These are phyloP conservation scores for Tolypeutes matacus DNA, from an alignment of 2,797 vertebrate species.

Conservation along the genomic window DNA sequence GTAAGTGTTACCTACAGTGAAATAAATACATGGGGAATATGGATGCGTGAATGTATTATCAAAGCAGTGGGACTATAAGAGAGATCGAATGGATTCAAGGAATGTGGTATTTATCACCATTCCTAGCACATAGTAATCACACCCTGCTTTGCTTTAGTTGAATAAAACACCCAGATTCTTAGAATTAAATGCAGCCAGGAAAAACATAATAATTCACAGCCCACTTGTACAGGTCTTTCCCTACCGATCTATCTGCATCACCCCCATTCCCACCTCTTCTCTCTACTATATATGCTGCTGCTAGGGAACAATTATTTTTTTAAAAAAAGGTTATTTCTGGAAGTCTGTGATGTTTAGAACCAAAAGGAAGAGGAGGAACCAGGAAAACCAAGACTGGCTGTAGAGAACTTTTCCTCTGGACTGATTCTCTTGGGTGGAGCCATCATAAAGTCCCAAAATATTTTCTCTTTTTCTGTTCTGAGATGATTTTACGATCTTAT, in stretches of 20 bases:
- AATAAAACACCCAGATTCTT: background rate
- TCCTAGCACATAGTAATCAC: background rate
- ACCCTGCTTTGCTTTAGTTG: background rate
- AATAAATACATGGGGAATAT: background rate
- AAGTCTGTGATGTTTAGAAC: background rate
- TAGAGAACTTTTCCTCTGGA: rapidly evolving
- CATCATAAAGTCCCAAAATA: background rate
- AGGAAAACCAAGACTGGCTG: background rate
- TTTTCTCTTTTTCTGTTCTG: background rate
- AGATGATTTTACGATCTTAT: background rate
- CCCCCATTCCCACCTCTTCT: rapidly evolving
- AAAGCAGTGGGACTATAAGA: too few species aligned
- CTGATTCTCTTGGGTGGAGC: rapidly evolving
- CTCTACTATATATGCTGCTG: background rate
- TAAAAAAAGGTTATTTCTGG: background rate
- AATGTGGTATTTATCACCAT: background rate
- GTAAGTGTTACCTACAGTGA: background rate
- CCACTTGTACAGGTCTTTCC: background rate
- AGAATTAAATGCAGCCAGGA: background rate
- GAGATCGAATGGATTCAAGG: background rate
- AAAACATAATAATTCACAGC: background rate
- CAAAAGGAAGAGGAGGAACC: background rate
- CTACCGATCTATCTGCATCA: background rate
- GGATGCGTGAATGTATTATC: background rate
- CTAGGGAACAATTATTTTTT: background rate